These are phyloP conservation scores for Papilio polytes DNA, from an alignment of 1,140 invertebrate genomes.

Conservation along the genomic window DNA sequence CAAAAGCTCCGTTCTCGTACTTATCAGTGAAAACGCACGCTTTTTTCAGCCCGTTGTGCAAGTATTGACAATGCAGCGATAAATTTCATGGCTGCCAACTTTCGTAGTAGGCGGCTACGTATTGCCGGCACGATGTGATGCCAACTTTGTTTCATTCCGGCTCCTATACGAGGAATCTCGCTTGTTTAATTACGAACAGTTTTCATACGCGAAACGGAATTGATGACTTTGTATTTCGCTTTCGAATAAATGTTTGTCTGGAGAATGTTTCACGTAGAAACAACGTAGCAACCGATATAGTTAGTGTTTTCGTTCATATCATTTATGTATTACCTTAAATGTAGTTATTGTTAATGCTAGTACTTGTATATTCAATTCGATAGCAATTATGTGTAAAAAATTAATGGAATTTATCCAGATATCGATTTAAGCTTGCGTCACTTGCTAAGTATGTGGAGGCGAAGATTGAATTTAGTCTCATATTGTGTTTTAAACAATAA, in stretches of 20 bases:
- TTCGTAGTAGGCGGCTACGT: conserved; percentile 41
- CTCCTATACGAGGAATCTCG: not conserved
- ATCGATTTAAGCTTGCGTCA: conserved; percentile 22
- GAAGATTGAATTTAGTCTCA: conserved; percentile 30
- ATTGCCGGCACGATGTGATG: conserved; percentile 36
- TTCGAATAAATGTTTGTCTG: not conserved
- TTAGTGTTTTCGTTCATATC: not conserved
- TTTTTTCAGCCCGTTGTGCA: conserved; percentile 21
- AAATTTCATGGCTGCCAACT: conserved; percentile 47
- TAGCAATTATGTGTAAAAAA: not conserved
- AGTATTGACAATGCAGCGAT: conserved; percentile 49
- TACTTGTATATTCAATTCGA: not conserved
- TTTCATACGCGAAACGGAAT: conserved; percentile 11
- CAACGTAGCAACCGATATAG: not conserved
- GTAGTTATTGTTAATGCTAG: not conserved
- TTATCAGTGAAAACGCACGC: not conserved
- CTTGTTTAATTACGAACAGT: conserved; percentile 28
- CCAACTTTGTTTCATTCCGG: conserved; percentile 23
- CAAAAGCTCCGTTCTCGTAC: not conserved
- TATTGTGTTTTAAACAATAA: conserved; percentile 38
- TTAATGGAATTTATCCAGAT: not conserved
- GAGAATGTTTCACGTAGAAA: not conserved
- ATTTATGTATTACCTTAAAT: not conserved
- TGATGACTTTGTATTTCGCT: conserved; percentile 2
- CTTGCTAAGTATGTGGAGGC: conserved; percentile 33